phyloP scores from a whole-genome alignment of 1,140 invertebrate genomes.

The Zaprionus lachaisei region DNA sequence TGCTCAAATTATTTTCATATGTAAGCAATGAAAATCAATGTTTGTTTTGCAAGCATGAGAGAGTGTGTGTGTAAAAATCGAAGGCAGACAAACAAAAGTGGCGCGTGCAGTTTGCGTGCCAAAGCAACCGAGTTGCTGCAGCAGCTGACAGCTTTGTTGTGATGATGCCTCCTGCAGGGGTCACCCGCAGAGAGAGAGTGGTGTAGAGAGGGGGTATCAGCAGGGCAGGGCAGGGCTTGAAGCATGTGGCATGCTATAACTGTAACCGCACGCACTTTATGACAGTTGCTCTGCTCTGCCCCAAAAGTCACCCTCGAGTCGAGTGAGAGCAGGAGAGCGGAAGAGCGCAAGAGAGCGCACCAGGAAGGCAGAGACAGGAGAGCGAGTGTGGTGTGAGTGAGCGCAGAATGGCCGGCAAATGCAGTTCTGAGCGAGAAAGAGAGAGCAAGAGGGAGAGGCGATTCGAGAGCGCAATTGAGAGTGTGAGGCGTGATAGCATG shows the following conservation, averaged over 20 bases:
- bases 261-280: conserved; percentile 50
- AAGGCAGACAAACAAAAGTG: conserved; percentile 74
- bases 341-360: neutral
- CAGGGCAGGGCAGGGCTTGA: neutral
- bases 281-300: conserved; percentile 42
- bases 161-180: conserved; percentile 22
- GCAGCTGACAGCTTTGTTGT: conserved; percentile 51
- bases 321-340: neutral
- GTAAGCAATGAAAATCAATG: conserved; percentile 76
- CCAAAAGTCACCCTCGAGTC: conserved; percentile 22
- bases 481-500: conserved; percentile 17
- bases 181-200: neutral
- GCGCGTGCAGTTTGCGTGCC: conserved; percentile 57
- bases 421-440: conserved; percentile 15
- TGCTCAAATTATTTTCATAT: conserved; percentile 54
- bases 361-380: neutral
- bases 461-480: neutral
- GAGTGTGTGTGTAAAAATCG: conserved; percentile 69
- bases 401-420: conserved; percentile 34
- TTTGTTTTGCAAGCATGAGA: conserved; percentile 23
- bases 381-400: conserved; percentile 6
- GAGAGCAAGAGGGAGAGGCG: neutral
- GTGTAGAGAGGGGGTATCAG: neutral
- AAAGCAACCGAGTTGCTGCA: conserved; percentile 45
- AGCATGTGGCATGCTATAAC: conserved; percentile 10